Evolutionary conservation across 1,140 invertebrate species (phyloP).

Genomic region (Bombus difficillimus): DNA sequence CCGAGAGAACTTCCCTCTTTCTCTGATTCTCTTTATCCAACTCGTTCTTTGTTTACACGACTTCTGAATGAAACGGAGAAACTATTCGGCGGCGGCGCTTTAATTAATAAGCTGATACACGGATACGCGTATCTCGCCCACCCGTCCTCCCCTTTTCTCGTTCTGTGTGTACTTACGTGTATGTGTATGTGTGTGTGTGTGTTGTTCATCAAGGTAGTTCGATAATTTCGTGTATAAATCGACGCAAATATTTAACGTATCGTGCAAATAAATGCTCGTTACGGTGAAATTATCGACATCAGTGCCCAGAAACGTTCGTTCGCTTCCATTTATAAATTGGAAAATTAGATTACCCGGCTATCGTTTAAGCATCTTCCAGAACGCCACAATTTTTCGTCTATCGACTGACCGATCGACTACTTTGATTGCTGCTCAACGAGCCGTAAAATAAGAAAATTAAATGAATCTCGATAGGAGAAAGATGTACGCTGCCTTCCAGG

Average conservation of each 20-base stretch:
- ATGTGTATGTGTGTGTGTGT: too few relatives aligned
- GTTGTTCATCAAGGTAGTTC: not conserved
- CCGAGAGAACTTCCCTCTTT: not conserved
- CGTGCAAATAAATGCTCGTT: conserved; percentile 27
- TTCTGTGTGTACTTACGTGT: not conserved
- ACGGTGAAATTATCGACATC: conserved; percentile 4
- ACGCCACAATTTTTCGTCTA: not conserved
- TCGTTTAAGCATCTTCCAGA: not conserved
- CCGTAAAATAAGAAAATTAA: not conserved
- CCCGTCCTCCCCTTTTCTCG: too few relatives aligned
- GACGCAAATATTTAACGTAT: conserved; percentile 33
- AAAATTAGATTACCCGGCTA: not conserved
- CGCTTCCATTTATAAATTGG: not conserved
- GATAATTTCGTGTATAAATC: conserved; percentile 24
- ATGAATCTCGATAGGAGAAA: not conserved
- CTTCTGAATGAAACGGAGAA: conserved; percentile 6
- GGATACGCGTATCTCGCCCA: not conserved
- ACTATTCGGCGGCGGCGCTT: conserved; percentile 16
- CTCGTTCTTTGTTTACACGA: conserved; percentile 46
- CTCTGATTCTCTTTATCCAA: not conserved
- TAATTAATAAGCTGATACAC: conserved; percentile 45
- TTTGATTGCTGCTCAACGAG: not conserved
- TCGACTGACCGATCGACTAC: conserved; percentile 2
- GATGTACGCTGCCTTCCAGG: not conserved
- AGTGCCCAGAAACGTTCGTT: too few relatives aligned